Base-by-base conservation (phyloP, 2,113 vertebrate genomes). In the Telmatochromis bifrenatus region DNA sequence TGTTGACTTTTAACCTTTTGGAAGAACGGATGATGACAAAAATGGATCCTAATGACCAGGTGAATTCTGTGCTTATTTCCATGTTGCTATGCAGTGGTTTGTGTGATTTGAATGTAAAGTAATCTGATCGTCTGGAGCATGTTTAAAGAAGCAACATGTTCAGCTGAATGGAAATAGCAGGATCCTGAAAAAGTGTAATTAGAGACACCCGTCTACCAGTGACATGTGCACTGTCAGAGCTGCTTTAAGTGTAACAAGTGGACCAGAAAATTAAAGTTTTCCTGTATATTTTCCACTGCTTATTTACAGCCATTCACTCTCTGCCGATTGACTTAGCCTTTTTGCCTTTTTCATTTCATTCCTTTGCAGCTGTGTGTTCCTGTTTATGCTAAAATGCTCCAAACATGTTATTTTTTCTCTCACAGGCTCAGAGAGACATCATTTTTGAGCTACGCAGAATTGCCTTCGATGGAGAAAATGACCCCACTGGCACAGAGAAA, bases 21-120 rank as follows among this genome's bases (percentile, higher is more conserved):
- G 99, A 99, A 93, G 98, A 99, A 93, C 96, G 98, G 56, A 99
- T 99, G 98, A 99, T 99, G 99, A 99, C 98, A 85, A 99, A 99
- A 96, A 99, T 99, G 99, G 99, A 99, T 90, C 98, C 98, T 3
- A 98, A 97, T 83, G 98, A 99, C 87, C 98, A 99, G 97, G 99
- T 37, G 8, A 28, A 42, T 21, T 31, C 8, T 28, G 6, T 10
- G 19, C n/a, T 82, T 12, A 14, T 81, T 55, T 33, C 6, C 4
- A 13, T 33, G 26, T 53, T 68, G n/a, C 3, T 3, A 5, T 9
- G 4, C 54, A 75, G 15, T 55, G 3, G 37, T 86, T 31, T 79
- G 73, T 77, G 26, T 28, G 15, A 28, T 31, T 31, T 49, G 13
- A 13, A 19, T 37, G 13, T 54, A 73, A 84, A 55, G 17, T n/a